Conservation (phyloP, 2,888 invertebrate species). For the Drosophila formosana region DNA sequence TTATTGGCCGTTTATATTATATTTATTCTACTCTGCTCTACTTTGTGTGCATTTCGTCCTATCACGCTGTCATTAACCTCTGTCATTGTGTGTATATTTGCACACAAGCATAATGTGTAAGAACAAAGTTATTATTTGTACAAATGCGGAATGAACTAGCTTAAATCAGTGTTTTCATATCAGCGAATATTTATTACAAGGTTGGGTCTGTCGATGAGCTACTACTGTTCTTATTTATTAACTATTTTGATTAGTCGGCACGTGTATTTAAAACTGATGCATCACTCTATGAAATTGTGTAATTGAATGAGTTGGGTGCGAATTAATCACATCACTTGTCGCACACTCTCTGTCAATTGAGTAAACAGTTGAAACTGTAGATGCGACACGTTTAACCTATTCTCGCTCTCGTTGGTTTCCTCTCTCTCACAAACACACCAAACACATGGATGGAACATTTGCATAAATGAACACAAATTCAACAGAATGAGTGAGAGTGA, state of each 20-base stretch:
- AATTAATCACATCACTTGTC: conserved; percentile 48
- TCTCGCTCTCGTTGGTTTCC: not conserved
- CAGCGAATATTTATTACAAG: not conserved
- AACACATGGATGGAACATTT: not conserved
- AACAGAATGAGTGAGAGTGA: not conserved
- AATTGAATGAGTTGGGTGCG: conserved; percentile 40
- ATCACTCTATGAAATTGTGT: conserved; percentile 42
- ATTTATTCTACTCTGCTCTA: conserved; percentile 34
- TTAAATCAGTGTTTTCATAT: conserved; percentile 17
- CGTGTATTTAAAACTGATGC: conserved; percentile 25
- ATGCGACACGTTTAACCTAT: conserved; percentile 27
- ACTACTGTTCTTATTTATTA: not conserved
- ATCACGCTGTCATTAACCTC: conserved; percentile 53
- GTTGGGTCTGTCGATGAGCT: too few species aligned
- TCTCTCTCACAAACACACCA: not conserved
- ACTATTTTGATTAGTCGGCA: conserved; percentile 21
- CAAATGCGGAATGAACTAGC: not conserved
- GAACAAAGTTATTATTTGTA: conserved; percentile 11
- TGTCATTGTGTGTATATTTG: conserved; percentile 15
- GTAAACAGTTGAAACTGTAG: conserved; percentile 31
- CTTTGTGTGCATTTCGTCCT: conserved; percentile 40
- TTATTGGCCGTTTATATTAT: conserved; percentile 37
- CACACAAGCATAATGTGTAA: conserved; percentile 2
- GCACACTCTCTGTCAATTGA: conserved; percentile 37
- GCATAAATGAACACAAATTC: conserved; percentile 17